phyloP scores from a whole-genome alignment of 2,888 invertebrate species.

The Poecilobothrus nobilitatus region DNA sequence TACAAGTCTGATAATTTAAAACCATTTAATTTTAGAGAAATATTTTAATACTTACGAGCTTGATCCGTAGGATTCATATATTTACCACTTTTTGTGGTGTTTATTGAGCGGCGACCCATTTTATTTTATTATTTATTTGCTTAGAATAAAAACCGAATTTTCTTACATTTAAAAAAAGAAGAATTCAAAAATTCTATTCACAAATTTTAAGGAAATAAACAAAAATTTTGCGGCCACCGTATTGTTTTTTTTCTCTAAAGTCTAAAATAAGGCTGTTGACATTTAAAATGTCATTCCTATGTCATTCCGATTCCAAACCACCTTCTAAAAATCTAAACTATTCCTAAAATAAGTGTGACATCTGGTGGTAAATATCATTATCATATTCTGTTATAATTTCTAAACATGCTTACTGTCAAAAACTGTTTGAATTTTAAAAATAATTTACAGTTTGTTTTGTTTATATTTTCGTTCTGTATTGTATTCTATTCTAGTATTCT shows the following conservation, averaged over 20 bases:
- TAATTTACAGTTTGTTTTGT: constrained; percentile 3
- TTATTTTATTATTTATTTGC: constrained; percentile 28
- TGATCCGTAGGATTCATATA: constrained; percentile 99
- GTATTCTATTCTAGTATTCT: too few species aligned
- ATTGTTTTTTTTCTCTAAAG: too few species aligned
- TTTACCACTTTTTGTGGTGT: constrained; percentile 99
- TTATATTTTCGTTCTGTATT: background rate
- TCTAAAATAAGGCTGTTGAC: too few species aligned
- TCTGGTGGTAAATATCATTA: too few species aligned
- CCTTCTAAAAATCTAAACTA: too few species aligned
- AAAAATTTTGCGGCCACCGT: too few species aligned
- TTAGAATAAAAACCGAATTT: background rate
- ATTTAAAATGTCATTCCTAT: too few species aligned
- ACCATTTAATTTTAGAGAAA: background rate
- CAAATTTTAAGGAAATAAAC: background rate
- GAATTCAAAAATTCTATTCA: background rate
- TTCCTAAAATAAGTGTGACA: too few species aligned
- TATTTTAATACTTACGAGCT: constrained; percentile 67
- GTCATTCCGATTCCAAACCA: too few species aligned
- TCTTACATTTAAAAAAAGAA: background rate
- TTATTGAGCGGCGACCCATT: constrained; percentile 94
- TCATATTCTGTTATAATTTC: too few species aligned
- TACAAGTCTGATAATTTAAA: constrained; percentile 19
- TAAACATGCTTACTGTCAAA: background rate
- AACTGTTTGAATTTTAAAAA: background rate